Conservation (phyloP, 2,113 vertebrate species). For the Entosphenus tridentatus region DNA sequence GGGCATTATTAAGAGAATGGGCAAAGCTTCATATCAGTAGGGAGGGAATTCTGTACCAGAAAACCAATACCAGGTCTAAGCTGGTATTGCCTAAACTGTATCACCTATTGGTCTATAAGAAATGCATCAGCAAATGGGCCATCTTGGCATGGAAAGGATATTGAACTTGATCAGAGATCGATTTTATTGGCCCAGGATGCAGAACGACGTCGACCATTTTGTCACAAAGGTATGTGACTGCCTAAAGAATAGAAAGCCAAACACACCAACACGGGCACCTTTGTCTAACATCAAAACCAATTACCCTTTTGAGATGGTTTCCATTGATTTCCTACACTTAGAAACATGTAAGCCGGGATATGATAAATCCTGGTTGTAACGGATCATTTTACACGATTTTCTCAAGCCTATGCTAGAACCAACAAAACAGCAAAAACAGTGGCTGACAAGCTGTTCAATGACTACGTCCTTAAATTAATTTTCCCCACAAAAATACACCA, state of each 20-base stretch:
- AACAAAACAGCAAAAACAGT: constrained; percentile 7
- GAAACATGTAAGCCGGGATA: constrained; percentile 6
- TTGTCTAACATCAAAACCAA: constrained; percentile 9
- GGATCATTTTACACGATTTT: constrained; percentile 3
- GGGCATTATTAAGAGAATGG: no score
- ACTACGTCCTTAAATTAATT: constrained; percentile 7
- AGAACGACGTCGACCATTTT: not conserved
- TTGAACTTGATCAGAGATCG: no score
- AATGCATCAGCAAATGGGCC: no score
- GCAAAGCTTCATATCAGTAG: no score
- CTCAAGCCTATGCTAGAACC: constrained; percentile 7
- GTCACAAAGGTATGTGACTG: constrained; percentile 9
- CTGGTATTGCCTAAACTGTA: no score
- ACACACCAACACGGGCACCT: constrained; percentile 4
- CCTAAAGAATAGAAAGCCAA: constrained; percentile 7
- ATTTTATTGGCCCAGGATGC: no score
- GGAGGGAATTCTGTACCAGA: no score
- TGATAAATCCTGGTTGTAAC: constrained; percentile 9
- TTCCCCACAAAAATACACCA: constrained; percentile 8
- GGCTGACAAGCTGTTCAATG: constrained; percentile 8
- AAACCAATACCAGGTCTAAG: no score
- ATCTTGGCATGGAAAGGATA: no score
- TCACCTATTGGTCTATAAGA: no score
- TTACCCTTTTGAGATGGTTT: constrained; percentile 10
- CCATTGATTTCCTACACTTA: constrained; percentile 8